A percentile compares a stretch with the other conserved stretches of the same genome.
Conservation (phyloP, 2,797 vertebrate species). For the Rhinichthys osculus region DNA sequence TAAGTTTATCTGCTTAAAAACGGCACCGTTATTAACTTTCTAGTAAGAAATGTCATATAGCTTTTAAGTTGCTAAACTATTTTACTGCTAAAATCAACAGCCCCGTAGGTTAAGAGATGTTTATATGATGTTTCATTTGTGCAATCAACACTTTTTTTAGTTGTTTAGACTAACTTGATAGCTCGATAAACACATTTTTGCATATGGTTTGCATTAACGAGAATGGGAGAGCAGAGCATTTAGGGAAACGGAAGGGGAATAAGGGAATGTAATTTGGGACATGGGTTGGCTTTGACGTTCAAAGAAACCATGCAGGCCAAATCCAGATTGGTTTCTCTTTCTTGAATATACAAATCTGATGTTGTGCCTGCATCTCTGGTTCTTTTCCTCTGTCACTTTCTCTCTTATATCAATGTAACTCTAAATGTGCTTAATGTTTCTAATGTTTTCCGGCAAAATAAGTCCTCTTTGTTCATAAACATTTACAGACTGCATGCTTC, state of each 20-base stretch:
- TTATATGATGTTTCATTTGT: neutral
- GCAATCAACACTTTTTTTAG: neutral
- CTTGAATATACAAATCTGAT: neutral
- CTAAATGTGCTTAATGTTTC: neutral
- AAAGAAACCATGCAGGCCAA: neutral
- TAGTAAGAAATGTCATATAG: neutral
- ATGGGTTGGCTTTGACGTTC: conserved; percentile 2
- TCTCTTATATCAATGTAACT: neutral
- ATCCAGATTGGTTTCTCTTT: neutral
- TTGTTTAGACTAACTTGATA: conserved; percentile 17
- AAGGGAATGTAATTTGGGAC: conserved; percentile 14
- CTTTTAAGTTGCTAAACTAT: too few species aligned
- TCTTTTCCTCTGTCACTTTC: neutral
- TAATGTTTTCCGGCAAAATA: neutral
- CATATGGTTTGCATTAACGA: conserved; percentile 22
- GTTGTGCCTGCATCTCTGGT: neutral
- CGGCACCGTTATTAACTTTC: too few species aligned
- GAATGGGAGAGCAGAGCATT: neutral
- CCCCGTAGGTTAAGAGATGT: neutral
- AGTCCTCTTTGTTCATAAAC: conserved; percentile 14
- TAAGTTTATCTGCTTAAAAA: neutral
- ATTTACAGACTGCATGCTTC: neutral
- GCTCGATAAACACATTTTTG: conserved; percentile 30
- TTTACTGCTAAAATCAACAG: neutral
- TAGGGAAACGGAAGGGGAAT: conserved; percentile 5